Evolutionary conservation across 37 sponge, comb jelly and placozoan species (phyloP).

Genomic region (Mnemiopsis leidyi): DNA sequence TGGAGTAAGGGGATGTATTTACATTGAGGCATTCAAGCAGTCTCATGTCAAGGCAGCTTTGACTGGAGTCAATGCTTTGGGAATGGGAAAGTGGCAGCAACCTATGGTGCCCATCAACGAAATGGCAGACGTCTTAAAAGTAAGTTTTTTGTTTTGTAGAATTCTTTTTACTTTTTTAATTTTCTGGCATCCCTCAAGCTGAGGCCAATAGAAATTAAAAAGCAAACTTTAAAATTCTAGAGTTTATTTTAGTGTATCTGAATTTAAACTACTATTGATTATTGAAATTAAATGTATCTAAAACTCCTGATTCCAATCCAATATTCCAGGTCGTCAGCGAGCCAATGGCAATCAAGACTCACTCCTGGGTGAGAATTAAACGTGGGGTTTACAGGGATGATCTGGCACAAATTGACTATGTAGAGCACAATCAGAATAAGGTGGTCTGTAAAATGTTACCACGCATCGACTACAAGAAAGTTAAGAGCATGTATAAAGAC

Average conservation of each 20-base stretch:
- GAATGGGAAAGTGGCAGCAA: slow-evolving; percentile 91
- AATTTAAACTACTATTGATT: too few relatives aligned
- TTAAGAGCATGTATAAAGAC: slow-evolving; percentile 72
- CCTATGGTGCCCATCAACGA: slow-evolving; percentile 96
- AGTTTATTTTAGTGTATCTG: too few relatives aligned
- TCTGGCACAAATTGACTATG: slow-evolving; percentile 81
- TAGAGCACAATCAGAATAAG: slow-evolving; percentile 64
- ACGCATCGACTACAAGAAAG: slow-evolving; percentile 85
- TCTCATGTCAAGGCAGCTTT: slow-evolving; percentile 95
- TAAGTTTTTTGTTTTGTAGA: not conserved
- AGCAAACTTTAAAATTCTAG: too few relatives aligned
- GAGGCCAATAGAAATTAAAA: too few relatives aligned
- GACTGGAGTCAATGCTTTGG: slow-evolving; percentile 86
- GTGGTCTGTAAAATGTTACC: slow-evolving; percentile 87
- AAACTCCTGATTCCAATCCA: too few relatives aligned
- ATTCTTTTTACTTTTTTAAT: not conserved
- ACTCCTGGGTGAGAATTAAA: slow-evolving; percentile 94
- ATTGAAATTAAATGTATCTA: too few relatives aligned
- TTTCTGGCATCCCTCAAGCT: not conserved
- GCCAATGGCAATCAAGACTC: slow-evolving; percentile 70
- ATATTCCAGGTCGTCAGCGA: slow-evolving; percentile 87
- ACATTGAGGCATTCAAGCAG: slow-evolving; percentile 96
- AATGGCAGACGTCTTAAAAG: slow-evolving; percentile 96
- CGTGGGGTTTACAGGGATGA: slow-evolving; percentile 92
- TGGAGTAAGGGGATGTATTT: slow-evolving; percentile 94